Evolutionary conservation across 2,113 vertebrate genomes (phyloP).

Genomic region (Nymphicus hollandicus): DNA sequence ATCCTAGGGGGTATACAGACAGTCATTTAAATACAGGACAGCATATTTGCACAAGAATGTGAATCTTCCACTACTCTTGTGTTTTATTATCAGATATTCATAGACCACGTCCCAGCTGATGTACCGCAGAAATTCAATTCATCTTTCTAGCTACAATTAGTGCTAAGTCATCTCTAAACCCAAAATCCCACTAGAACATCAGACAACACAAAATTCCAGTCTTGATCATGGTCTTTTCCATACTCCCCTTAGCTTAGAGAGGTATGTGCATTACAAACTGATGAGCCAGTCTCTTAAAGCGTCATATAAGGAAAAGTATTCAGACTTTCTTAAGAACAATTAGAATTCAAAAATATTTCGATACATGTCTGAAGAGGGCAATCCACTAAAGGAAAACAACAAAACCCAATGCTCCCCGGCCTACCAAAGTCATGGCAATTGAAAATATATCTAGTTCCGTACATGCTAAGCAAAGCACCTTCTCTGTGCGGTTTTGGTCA

Average conservation of each 20-base stretch:
- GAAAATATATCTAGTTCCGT: not conserved
- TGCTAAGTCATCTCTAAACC: not conserved
- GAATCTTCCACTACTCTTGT: not conserved
- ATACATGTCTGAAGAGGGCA: not conserved
- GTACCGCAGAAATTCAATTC: not conserved
- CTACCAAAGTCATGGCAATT: not conserved
- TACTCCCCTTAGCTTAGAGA: not conserved
- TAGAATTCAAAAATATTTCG: not conserved
- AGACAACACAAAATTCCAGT: not conserved
- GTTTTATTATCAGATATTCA: not conserved
- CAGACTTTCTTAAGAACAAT: not conserved
- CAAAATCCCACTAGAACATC: not conserved
- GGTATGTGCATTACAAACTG: not conserved
- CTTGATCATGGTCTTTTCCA: not conserved
- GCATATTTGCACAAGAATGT: not conserved
- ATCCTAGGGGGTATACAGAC: slow-evolving; percentile 3
- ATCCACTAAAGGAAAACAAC: not conserved
- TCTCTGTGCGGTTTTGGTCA: not conserved
- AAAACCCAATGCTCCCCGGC: not conserved
- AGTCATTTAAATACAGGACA: not conserved
- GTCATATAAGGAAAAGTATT: not conserved
- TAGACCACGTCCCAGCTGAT: not conserved
- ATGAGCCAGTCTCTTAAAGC: not conserved
- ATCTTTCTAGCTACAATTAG: not conserved
- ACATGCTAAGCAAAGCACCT: not conserved